Percentiles rank a stretch among this genome's conserved stretches.
These are phyloP conservation scores for Pardosa pseudoannulata DNA, from an alignment of 2,888 invertebrate species.

Conservation along the genomic window DNA sequence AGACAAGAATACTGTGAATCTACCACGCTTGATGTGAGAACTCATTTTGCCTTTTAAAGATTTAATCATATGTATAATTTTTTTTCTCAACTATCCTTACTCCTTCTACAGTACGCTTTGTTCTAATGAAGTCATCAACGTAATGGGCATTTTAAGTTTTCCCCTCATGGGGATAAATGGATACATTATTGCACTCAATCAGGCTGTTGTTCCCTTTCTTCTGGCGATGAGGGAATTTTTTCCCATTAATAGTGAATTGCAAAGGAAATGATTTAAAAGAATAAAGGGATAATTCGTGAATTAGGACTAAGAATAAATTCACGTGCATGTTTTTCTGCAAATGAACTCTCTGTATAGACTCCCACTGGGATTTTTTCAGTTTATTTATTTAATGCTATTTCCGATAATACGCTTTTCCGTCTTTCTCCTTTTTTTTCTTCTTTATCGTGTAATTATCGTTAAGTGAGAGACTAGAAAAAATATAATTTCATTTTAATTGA, in stretches of 20 bases:
- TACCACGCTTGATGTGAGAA: too few species aligned
- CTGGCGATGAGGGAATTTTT: not conserved
- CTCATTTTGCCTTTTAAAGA: too few species aligned
- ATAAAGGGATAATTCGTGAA: not conserved
- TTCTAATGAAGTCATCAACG: not conserved
- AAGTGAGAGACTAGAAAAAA: not conserved
- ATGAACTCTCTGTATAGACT: not conserved
- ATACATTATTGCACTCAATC: not conserved
- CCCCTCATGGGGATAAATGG: not conserved
- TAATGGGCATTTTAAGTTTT: not conserved
- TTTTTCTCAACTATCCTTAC: too few species aligned
- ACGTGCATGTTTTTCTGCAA: not conserved
- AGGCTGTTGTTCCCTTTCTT: not conserved
- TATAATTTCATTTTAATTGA: not conserved
- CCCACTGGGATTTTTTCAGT: not conserved
- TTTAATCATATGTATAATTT: too few species aligned
- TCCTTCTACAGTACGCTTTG: too few species aligned
- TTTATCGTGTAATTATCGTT: not conserved
- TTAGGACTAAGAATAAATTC: not conserved
- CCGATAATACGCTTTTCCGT: not conserved
- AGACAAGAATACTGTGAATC: too few species aligned
- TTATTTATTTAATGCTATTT: not conserved
- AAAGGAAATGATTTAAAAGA: not conserved
- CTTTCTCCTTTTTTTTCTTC: not conserved
- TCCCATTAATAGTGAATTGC: not conserved